phyloP scores from a whole-genome alignment of 2,888 invertebrate genomes.

The Dastarcus helophoroides region DNA sequence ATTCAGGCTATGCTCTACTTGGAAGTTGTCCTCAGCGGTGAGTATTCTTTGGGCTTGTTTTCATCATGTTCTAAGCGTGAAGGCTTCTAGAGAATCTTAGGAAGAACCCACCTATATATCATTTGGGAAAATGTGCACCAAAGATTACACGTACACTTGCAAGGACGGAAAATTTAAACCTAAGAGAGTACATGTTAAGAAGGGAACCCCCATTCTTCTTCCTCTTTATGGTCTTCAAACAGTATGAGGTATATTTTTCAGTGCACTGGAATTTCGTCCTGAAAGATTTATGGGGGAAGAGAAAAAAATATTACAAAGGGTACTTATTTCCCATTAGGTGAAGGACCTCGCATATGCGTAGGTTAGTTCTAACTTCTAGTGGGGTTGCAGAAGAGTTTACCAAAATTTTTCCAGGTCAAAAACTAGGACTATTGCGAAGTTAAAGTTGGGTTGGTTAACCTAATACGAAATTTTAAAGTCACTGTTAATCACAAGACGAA shows the following conservation, averaged over 20 bases:
- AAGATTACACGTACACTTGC: background rate
- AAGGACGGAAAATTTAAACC: no score
- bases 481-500: background rate
- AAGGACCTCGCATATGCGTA: background rate
- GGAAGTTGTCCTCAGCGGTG: background rate
- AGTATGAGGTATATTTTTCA: background rate
- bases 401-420: background rate
- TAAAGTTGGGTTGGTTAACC: background rate
- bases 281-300: background rate
- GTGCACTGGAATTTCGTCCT: background rate
- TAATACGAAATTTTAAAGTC: background rate
- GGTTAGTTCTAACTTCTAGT: background rate
- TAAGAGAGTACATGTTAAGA: background rate
- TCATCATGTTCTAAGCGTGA: background rate
- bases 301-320: background rate
- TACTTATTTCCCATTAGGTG: background rate
- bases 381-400: no score
- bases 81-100: background rate
- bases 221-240: background rate
- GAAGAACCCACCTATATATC: background rate
- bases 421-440: background rate
- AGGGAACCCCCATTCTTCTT: background rate
- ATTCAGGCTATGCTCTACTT: slow-evolving; percentile 1
- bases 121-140: background rate
- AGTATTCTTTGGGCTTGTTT: background rate